phyloP scores from a whole-genome alignment of 1,140 invertebrate species.

The Acromyrmex charruanus region DNA sequence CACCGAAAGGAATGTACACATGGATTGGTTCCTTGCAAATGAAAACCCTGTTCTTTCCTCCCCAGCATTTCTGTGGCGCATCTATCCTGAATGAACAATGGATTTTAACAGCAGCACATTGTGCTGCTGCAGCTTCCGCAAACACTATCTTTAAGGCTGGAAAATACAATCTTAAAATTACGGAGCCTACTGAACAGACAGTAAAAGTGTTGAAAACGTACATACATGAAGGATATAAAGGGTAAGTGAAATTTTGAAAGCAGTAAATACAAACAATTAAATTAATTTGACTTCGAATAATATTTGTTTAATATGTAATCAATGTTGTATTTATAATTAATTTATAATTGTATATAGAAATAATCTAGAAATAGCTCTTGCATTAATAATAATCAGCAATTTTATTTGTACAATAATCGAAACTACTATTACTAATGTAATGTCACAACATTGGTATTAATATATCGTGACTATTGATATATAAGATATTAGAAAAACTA shows the following conservation, averaged over 20 bases:
- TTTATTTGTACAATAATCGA: too few species aligned
- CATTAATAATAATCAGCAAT: too few species aligned
- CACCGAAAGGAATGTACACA: conserved; percentile 82
- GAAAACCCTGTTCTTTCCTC: conserved; percentile 6
- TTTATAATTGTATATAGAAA: not conserved
- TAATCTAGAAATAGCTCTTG: not conserved
- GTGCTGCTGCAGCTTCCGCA: conserved; percentile 78
- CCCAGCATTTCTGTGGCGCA: conserved; percentile 87
- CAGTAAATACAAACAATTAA: not conserved
- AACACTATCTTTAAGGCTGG: conserved; percentile 74
- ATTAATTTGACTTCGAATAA: too few species aligned
- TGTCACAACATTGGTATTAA: too few species aligned
- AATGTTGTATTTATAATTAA: not conserved
- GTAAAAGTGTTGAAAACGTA: conserved; percentile 78
- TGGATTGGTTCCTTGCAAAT: conserved; percentile 86
- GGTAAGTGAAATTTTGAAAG: conserved; percentile 78
- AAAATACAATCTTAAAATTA: conserved; percentile 70
- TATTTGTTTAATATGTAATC: not conserved
- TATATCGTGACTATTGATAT: too few species aligned
- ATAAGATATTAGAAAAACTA: too few species aligned
- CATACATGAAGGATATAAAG: conserved; percentile 86
- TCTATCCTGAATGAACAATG: conserved; percentile 86
- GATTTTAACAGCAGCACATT: conserved; percentile 88
- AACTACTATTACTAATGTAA: too few species aligned
- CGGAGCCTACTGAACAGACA: conserved; percentile 84